These are phyloP conservation scores for Lepidocyrtoides sp. DNA, from an alignment of 2,888 invertebrate species.

Conservation along the genomic window DNA sequence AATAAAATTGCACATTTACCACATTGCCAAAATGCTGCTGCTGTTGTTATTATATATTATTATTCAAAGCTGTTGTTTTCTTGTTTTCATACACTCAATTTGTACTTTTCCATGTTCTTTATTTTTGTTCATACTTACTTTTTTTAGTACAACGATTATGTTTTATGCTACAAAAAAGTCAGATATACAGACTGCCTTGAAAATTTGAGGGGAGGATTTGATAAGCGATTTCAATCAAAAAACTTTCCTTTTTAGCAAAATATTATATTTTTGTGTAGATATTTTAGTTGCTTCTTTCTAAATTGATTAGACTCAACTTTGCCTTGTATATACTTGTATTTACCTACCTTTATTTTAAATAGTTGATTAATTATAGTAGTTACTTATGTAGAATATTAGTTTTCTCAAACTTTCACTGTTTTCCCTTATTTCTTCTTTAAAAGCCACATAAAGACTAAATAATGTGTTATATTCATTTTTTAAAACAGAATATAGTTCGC, in stretches of 20 bases:
- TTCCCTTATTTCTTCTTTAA: neutral
- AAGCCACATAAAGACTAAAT: no score
- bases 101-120: slow-evolving; percentile 24
- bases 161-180: neutral
- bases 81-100: slow-evolving; percentile 3
- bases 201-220: neutral
- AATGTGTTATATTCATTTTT: no score
- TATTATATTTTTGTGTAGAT: neutral
- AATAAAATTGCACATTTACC: neutral
- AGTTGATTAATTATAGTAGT: no score
- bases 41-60: slow-evolving; percentile 8
- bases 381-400: no score
- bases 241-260: neutral
- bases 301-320: neutral
- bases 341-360: no score
- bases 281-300: neutral
- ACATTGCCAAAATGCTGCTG: slow-evolving; percentile 1
- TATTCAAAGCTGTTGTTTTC: neutral
- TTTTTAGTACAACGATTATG: neutral
- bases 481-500: no score
- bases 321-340: neutral
- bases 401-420: neutral
- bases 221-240: no score
- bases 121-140: neutral
- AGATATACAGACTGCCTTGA: neutral